Conservation (phyloP, 2,113 vertebrate species). For the Morone saxatilis region DNA sequence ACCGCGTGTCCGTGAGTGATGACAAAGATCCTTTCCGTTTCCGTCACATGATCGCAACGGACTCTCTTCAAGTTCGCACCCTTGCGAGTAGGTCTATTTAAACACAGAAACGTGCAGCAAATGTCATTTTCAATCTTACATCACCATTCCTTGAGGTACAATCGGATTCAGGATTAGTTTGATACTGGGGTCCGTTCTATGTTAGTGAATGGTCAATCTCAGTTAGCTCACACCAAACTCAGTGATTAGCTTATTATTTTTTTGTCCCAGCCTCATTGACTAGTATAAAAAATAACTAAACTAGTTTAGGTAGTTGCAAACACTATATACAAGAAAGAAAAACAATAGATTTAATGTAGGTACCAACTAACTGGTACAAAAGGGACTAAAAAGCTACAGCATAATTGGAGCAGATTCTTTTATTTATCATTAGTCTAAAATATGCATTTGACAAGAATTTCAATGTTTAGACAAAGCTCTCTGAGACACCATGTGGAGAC, state of each 20-base stretch:
- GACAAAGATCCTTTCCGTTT: conserved; percentile 96
- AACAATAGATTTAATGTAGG: background rate
- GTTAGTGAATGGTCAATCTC: background rate
- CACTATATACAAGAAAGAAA: background rate
- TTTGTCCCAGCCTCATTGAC: background rate
- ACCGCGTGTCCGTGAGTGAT: conserved; percentile 89
- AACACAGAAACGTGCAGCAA: background rate
- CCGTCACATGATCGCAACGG: conserved; percentile 95
- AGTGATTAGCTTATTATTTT: background rate
- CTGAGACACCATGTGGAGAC: conserved; percentile 16
- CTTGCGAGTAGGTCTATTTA: conserved; percentile 83
- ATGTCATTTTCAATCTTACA: background rate
- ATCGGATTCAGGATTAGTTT: background rate
- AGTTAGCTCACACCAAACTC: background rate
- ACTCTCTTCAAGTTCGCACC: conserved; percentile 92
- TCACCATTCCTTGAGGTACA: background rate
- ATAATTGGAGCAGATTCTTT: background rate
- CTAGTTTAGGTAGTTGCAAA: background rate
- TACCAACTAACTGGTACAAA: background rate
- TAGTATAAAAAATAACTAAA: background rate
- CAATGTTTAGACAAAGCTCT: conserved; percentile 11
- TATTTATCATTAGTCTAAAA: background rate
- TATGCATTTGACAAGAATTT: background rate
- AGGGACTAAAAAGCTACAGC: background rate
- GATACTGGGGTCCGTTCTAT: no score